Percentiles rank a stretch among this genome's conserved stretches.
These are phyloP conservation scores for Drosophila percnosoma DNA, from an alignment of 2,888 invertebrate genomes.

Conservation along the genomic window DNA sequence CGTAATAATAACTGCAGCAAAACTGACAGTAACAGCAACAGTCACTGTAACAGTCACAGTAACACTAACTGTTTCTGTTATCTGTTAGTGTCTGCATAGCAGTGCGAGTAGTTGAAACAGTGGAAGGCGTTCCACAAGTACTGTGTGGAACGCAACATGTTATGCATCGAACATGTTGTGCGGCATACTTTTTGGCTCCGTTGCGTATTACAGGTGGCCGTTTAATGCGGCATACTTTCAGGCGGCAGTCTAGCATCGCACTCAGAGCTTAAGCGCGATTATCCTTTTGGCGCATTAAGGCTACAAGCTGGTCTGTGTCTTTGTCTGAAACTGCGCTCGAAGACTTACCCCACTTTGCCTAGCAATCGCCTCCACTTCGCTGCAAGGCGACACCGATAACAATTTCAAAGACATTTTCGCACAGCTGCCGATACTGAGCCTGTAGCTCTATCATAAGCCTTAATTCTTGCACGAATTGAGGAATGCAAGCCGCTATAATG, in stretches of 20 bases:
- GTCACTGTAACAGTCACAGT: neutral
- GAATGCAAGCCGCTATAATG: neutral
- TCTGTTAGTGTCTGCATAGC: neutral
- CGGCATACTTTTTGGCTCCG: conserved; percentile 23
- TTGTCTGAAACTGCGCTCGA: neutral
- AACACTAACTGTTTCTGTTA: neutral
- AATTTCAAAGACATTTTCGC: no score
- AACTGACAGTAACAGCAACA: neutral
- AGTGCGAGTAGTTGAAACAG: conserved; percentile 4
- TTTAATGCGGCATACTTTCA: conserved; percentile 36
- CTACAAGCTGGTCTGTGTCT: neutral
- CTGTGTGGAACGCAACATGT: conserved; percentile 51
- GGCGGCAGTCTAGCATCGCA: conserved; percentile 11
- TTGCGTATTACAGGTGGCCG: conserved; percentile 44
- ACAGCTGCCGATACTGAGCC: neutral
- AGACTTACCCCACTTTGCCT: no score
- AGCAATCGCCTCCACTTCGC: no score
- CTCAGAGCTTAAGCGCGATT: neutral
- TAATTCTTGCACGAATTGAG: neutral
- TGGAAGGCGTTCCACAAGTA: conserved; percentile 42
- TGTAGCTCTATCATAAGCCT: neutral
- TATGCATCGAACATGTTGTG: conserved; percentile 57
- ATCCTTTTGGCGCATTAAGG: neutral
- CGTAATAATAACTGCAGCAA: neutral
- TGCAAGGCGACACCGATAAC: neutral